These are phyloP conservation scores for Liparis tanakae DNA, from an alignment of 2,797 vertebrate species.

Conservation along the genomic window DNA sequence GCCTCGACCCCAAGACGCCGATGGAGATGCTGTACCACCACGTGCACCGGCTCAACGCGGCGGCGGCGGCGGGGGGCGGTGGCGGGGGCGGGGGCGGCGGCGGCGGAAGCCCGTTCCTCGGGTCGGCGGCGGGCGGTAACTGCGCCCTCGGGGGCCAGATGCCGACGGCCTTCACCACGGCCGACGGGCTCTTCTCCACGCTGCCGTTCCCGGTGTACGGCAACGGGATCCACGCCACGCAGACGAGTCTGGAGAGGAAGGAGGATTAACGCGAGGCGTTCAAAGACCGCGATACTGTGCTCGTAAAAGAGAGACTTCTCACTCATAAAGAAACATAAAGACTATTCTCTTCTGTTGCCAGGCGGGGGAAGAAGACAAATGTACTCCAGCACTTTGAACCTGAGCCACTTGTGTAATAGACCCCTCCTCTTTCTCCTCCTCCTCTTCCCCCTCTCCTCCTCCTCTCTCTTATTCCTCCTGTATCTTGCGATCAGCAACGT, in stretches of 20 bases:
- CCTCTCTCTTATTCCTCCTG: slow-evolving; percentile 53
- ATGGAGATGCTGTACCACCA: slow-evolving; percentile 99
- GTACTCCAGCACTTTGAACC: slow-evolving; percentile 99
- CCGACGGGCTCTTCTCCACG: slow-evolving; percentile 98
- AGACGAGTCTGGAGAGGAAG: slow-evolving; percentile 97
- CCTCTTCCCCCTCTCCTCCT: slow-evolving; percentile 50
- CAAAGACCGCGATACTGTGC: slow-evolving; percentile 90
- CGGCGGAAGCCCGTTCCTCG: slow-evolving; percentile 75
- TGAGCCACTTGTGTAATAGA: slow-evolving; percentile 91
- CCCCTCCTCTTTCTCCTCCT: slow-evolving; percentile 59
- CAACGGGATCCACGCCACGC: slow-evolving; percentile 97
- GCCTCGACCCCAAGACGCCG: slow-evolving; percentile 97
- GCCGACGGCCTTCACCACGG: slow-evolving; percentile 94
- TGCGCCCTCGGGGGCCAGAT: slow-evolving; percentile 91
- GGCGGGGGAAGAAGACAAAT: slow-evolving; percentile 58
- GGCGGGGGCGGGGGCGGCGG: no score
- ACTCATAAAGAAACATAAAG: slow-evolving; percentile 56
- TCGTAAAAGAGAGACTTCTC: slow-evolving; percentile 77
- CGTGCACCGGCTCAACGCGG: slow-evolving; percentile 98
- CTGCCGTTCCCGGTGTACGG: slow-evolving; percentile 98
- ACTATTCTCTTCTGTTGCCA: slow-evolving; percentile 79
- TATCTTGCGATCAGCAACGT: slow-evolving; percentile 53
- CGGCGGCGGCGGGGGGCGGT: slow-evolving; percentile 88
- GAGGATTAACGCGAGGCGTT: slow-evolving; percentile 89
- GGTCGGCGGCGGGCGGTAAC: slow-evolving; percentile 84